Conservation (phyloP, 2,113 vertebrate genomes). For the Carollia perspicillata region DNA sequence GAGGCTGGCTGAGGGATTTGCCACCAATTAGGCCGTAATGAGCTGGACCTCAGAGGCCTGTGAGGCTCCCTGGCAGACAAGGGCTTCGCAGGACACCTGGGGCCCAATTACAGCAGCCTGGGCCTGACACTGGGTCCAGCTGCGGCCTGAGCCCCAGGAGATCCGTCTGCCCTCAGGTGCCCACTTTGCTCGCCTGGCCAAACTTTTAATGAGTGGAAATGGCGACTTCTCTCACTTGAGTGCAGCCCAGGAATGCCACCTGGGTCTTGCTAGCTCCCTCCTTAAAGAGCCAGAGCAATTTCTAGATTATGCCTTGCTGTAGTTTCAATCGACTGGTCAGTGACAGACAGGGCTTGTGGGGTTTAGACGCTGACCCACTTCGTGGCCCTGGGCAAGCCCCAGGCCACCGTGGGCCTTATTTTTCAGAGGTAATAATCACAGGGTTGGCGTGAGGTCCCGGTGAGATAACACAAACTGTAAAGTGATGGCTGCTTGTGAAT, state of each 20-base stretch:
- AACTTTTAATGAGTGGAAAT: slow-evolving; percentile 71
- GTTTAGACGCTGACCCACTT: neutral
- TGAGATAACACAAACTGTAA: neutral
- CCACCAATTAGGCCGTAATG: slow-evolving; percentile 67
- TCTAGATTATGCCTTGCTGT: neutral
- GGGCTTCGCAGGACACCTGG: slow-evolving; percentile 22
- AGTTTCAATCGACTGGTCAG: neutral
- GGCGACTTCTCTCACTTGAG: neutral
- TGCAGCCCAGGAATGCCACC: neutral
- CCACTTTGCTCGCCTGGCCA: neutral
- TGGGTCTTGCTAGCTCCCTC: neutral
- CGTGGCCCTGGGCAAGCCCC: neutral
- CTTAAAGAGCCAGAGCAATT: slow-evolving; percentile 62
- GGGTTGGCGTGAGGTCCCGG: neutral
- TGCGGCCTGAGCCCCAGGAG: neutral
- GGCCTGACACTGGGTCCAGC: neutral
- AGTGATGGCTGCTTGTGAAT: neutral
- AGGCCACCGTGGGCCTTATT: neutral
- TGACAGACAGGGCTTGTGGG: neutral
- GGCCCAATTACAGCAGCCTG: slow-evolving; percentile 56
- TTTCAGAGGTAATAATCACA: neutral
- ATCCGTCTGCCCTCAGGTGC: neutral
- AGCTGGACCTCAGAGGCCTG: slow-evolving; percentile 41
- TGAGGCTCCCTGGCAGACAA: neutral
- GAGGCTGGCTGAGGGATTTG: slow-evolving; percentile 10